Conservation (phyloP, 2,888 invertebrate genomes). For the Tachina fera region DNA sequence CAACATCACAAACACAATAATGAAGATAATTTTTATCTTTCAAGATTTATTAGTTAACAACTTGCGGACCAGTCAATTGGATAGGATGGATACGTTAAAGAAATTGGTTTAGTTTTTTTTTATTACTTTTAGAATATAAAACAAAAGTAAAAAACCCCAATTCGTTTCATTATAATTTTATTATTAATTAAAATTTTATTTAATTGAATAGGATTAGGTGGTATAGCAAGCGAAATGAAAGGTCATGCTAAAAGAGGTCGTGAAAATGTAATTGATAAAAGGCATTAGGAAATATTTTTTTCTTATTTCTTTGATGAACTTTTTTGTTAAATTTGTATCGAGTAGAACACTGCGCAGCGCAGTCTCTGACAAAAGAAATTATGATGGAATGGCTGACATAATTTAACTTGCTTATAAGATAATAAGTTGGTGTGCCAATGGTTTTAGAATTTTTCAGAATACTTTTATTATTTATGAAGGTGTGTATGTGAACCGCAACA, state of each 20-base stretch:
- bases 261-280: constrained; percentile 1
- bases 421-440: too few relatives aligned
- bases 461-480: too few relatives aligned
- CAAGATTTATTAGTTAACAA: constrained; percentile 34
- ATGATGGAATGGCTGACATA: too few relatives aligned
- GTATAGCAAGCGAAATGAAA: constrained; percentile 8
- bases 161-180: constrained; percentile 44
- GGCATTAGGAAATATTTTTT: not conserved
- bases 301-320: not conserved
- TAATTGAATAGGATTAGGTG: constrained; percentile 21
- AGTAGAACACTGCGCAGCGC: too few relatives aligned
- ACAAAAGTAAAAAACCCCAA: constrained; percentile 10
- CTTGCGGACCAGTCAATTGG: constrained; percentile 36
- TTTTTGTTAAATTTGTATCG: not conserved
- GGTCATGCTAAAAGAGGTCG: constrained; percentile 13
- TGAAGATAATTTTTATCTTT: not conserved
- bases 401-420: too few relatives aligned
- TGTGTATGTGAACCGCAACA: too few relatives aligned
- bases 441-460: too few relatives aligned
- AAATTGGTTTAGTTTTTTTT: not conserved
- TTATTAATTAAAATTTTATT: constrained; percentile 61
- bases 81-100: not conserved
- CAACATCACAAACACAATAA: constrained; percentile 16
- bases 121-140: constrained; percentile 1
- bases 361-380: too few relatives aligned